A percentile compares a stretch with the other conserved stretches of the same genome.
Conservation (phyloP, 2,113 vertebrate species). For the Daubentonia madagascariensis region DNA sequence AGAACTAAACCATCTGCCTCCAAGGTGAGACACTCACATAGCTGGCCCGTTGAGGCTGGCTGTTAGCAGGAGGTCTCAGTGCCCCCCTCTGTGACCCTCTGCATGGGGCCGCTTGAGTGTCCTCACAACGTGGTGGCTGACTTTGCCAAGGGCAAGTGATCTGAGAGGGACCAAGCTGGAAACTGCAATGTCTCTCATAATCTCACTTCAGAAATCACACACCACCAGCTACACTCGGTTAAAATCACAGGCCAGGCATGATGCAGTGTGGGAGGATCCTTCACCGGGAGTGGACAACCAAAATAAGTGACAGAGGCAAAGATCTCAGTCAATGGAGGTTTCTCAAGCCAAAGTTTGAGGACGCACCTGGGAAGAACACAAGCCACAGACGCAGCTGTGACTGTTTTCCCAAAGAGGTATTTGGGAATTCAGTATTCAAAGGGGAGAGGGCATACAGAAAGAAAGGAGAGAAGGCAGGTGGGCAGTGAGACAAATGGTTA, state of each 20-base stretch:
- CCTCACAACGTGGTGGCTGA: background rate
- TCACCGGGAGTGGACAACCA: background rate
- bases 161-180: background rate
- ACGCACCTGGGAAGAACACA: no score
- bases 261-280: no score
- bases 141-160: background rate
- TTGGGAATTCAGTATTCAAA: no score
- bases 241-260: background rate
- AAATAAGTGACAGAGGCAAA: no score
- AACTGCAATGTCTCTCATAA: background rate
- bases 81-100: background rate
- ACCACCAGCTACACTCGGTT: background rate
- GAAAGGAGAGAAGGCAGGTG: no score
- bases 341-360: no score
- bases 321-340: no score
- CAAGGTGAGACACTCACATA: no score
- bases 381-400: no score
- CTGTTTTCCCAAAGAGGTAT: no score
- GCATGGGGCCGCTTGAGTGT: background rate
- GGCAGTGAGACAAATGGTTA: no score
- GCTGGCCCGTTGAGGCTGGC: background rate
- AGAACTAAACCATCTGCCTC: background rate
- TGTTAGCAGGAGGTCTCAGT: background rate
- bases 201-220: background rate
- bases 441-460: no score